phyloP scores from a whole-genome alignment of 2,113 vertebrate species.

The Plectropomus leopardus region DNA sequence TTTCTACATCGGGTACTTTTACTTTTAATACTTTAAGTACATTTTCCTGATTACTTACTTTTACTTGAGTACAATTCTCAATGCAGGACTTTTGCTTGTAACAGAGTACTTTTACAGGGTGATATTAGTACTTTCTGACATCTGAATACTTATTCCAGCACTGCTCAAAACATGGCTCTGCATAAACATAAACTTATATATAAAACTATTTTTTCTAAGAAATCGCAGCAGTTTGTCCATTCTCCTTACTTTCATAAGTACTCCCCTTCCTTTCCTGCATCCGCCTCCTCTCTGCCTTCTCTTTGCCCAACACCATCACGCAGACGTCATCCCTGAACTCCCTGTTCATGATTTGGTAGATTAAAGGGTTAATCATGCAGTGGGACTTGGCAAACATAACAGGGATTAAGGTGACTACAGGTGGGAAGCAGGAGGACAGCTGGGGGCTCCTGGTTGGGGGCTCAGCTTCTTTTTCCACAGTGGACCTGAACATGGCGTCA shows the following conservation, averaged over 20 bases:
- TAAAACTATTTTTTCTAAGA: background rate
- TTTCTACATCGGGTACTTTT: too few species aligned
- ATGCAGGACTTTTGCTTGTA: too few species aligned
- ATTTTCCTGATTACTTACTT: too few species aligned
- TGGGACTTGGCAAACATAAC: conserved; percentile 77
- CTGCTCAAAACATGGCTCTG: background rate
- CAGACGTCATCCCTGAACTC: conserved; percentile 67
- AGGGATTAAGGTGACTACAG: conserved; percentile 65
- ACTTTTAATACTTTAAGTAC: too few species aligned
- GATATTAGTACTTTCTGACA: too few species aligned
- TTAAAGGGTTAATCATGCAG: conserved; percentile 77
- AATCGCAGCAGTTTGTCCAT: background rate
- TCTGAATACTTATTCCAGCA: too few species aligned
- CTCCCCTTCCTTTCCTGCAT: conserved; percentile 8
- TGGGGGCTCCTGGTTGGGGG: background rate
- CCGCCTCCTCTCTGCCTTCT: conserved; percentile 45
- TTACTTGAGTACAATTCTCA: too few species aligned
- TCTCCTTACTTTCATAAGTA: conserved; percentile 44
- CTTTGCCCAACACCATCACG: conserved; percentile 51
- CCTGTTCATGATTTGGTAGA: conserved; percentile 78
- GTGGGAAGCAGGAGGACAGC: conserved; percentile 48
- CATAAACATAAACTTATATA: too few species aligned
- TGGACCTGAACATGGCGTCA: background rate
- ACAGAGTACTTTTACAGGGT: too few species aligned
- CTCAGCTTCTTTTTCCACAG: background rate